A percentile compares a stretch with the other conserved stretches of the same genome.
Evolutionary conservation across 2,797 vertebrate genomes (phyloP).

Genomic region (Sebastes flavidus): DNA sequence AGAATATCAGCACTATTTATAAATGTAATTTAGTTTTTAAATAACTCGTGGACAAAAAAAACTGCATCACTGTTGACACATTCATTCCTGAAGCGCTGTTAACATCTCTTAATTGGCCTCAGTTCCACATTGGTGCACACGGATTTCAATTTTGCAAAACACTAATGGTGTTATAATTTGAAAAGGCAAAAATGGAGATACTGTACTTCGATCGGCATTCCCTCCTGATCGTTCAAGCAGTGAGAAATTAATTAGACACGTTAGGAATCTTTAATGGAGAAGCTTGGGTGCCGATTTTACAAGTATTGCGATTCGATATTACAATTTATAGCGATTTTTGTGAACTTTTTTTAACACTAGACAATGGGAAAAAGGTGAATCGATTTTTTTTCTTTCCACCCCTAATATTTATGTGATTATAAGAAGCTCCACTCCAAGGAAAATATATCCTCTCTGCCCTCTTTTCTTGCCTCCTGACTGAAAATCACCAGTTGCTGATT

Average conservation of each 20-base stretch:
- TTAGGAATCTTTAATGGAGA: constrained; percentile 27
- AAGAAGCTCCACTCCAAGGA: neutral
- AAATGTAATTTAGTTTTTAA: neutral
- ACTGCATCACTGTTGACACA: neutral
- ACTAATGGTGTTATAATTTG: constrained; percentile 31
- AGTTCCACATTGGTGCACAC: constrained; percentile 42
- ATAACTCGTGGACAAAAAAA: neutral
- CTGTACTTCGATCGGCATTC: constrained; percentile 31
- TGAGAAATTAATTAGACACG: constrained; percentile 51
- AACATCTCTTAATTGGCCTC: constrained; percentile 52
- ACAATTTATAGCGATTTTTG: too few relatives aligned
- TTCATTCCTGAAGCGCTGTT: constrained; percentile 22
- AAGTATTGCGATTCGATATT: too few relatives aligned
- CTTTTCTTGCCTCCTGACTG: neutral
- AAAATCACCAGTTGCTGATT: constrained; percentile 43
- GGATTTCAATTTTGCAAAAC: constrained; percentile 39
- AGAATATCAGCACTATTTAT: neutral
- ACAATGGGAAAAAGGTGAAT: too few relatives aligned
- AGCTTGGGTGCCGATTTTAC: neutral
- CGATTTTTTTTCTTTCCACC: too few relatives aligned
- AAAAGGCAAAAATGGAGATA: constrained; percentile 36
- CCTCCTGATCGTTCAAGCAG: constrained; percentile 33
- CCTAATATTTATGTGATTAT: neutral
- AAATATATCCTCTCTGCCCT: neutral
- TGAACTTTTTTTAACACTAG: too few relatives aligned